Conservation (phyloP, 2,888 invertebrate species). For the Caenorhabditis imperialis region DNA sequence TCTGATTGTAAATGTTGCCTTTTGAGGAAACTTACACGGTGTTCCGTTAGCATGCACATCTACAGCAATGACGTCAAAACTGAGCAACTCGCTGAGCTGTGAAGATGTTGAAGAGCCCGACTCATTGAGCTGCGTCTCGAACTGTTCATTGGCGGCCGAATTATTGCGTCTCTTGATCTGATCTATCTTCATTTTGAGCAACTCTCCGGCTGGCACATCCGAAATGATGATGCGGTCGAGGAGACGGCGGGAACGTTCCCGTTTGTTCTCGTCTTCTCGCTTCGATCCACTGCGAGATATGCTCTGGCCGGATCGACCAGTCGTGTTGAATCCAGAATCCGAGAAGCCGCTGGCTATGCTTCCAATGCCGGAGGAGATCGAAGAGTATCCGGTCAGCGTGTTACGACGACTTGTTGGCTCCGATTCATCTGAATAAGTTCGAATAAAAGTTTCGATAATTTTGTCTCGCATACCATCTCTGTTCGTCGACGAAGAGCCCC, state of each 20-base stretch:
- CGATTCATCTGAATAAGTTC: constrained; percentile 9
- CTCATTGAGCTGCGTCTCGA: constrained; percentile 37
- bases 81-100: constrained; percentile 13
- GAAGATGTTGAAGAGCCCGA: constrained; percentile 17
- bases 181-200: constrained; percentile 40
- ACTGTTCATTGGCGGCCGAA: constrained; percentile 11
- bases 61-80: constrained; percentile 47
- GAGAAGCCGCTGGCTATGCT: constrained; percentile 45
- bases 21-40: constrained; percentile 26
- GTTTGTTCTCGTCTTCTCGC: constrained; percentile 36
- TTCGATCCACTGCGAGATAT: constrained; percentile 49
- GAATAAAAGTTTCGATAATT: too few species aligned
- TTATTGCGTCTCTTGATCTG: constrained; percentile 19
- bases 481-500: constrained; percentile 21
- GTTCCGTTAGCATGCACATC: constrained; percentile 41
- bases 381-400: constrained; percentile 46
- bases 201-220: constrained; percentile 35
- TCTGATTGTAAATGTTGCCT: too few species aligned
- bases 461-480: constrained; percentile 12
- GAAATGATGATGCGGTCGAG: constrained; percentile 39
- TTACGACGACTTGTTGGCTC: constrained; percentile 22
- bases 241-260: constrained; percentile 32
- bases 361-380: constrained; percentile 51
- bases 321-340: constrained; percentile 29
- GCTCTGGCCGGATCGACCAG: constrained; percentile 29